Base-by-base conservation (phyloP, 2,113 vertebrate genomes). In the Platysteira castanea region DNA sequence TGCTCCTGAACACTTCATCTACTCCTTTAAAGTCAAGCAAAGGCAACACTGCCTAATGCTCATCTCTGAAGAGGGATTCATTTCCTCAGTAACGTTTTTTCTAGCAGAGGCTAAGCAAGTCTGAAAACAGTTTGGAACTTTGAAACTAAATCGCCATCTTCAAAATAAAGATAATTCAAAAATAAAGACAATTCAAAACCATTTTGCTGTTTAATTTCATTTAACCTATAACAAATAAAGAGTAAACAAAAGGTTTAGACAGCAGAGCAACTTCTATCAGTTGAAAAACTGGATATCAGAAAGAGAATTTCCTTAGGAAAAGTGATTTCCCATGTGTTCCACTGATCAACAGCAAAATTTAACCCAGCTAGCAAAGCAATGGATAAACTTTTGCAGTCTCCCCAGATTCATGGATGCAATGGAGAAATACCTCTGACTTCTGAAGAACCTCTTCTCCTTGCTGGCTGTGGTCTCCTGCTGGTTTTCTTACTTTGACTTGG, bases 391-490 rank as follows among this genome's bases (percentile, higher is more conserved):
- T 3, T 69, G 35, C 26, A 56, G 16, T 14, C n/a, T 41, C 73
- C 39, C 54, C 35, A 87, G 33, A 31, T 59, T 37, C 73, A 33
- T 2, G 3, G 57, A 61, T 5, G 16, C 15, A 94, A 53, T 20
- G 18, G 49, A 92, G 47, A 95, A 94, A 67, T 84, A 99, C 98
- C 98, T 98, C 70, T 92, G 18, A 35, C 74, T 96, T 70, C 27
- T 80, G 57, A 19, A 97, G 13, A 41, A 60, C 65, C 37, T 91
- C 47, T 6, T 37, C 77, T 98, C 93, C 60, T 95, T 90, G 61
- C 61, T 95, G 77, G 95, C 93, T 64, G 94, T 35, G 44, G 8
- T 44, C 50, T 78, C 46, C 83, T 88, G 64, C 68, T 89, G 56
- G 0, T 23, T 20, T 39, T 96, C 87, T 74, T 98, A 65, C 50